Percentiles rank a stretch among this genome's conserved stretches.
These are phyloP conservation scores for Sphaerophoria rueppellii DNA, from an alignment of 2,888 invertebrate genomes.

Conservation along the genomic window DNA sequence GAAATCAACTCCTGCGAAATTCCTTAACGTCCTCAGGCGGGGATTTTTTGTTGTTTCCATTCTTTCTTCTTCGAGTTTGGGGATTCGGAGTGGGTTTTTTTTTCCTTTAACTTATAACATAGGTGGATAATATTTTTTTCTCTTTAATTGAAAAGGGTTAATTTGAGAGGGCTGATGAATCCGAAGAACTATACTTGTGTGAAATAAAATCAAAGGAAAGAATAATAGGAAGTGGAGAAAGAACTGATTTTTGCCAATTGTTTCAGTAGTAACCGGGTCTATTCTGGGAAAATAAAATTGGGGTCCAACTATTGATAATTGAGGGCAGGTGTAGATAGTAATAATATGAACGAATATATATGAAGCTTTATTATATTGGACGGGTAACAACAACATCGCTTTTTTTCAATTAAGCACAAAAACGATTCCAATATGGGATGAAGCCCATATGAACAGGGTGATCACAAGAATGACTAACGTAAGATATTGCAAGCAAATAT, in stretches of 20 bases:
- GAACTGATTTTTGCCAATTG: constrained; percentile 26
- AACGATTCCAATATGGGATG: constrained; percentile 40
- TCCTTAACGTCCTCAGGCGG: constrained; percentile 34
- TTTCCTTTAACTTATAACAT: constrained; percentile 9
- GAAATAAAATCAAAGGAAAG: not conserved
- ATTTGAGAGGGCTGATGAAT: constrained; percentile 22
- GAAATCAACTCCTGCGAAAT: constrained; percentile 45
- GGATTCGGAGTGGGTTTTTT: constrained; percentile 3
- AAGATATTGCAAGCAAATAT: too few relatives aligned
- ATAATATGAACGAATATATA: not conserved
- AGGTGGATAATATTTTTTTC: constrained; percentile 35
- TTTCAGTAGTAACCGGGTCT: constrained; percentile 11
- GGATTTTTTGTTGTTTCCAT: constrained; percentile 5
- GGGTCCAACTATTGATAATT: constrained; percentile 51
- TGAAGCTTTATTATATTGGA: constrained; percentile 19
- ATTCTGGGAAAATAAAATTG: constrained; percentile 23
- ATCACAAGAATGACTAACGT: not conserved
- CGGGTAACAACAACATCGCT: constrained; percentile 30
- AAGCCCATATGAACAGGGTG: constrained; percentile 26
- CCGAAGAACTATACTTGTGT: not conserved
- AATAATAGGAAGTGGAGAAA: not conserved
- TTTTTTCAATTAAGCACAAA: constrained; percentile 42
- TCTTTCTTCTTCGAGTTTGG: not conserved
- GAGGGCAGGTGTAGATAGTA: constrained; percentile 27
- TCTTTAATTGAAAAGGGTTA: constrained; percentile 48